Evolutionary conservation across 2,888 invertebrate species (phyloP).

Genomic region (Drosophila yooni): DNA sequence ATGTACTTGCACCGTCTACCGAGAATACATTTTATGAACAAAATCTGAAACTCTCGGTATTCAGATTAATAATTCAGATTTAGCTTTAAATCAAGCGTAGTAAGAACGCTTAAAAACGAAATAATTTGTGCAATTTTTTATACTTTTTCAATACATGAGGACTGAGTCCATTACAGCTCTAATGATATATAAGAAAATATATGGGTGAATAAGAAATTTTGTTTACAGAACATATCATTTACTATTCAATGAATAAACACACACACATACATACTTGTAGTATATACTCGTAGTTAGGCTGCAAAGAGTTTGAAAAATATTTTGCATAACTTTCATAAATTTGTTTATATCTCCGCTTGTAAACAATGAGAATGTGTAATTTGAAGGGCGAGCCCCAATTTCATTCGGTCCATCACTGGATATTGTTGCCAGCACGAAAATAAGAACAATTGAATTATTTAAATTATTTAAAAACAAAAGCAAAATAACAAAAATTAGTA

Average conservation of each 20-base stretch:
- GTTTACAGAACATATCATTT: slow-evolving; percentile 42
- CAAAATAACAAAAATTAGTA: not conserved
- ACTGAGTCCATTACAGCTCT: not conserved
- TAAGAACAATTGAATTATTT: not conserved
- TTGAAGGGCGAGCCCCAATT: slow-evolving; percentile 50
- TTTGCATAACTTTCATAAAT: slow-evolving; percentile 23
- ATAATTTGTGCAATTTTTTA: not conserved
- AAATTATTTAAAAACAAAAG: not conserved
- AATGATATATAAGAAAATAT: slow-evolving; percentile 3
- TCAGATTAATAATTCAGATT: not conserved
- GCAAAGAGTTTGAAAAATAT: slow-evolving; percentile 25
- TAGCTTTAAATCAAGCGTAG: not conserved
- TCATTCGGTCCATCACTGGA: slow-evolving; percentile 20
- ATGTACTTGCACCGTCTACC: not conserved
- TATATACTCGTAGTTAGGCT: not conserved
- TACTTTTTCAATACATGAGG: not conserved
- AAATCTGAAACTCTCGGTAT: not conserved
- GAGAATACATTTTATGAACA: not conserved
- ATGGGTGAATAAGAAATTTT: slow-evolving; percentile 4
- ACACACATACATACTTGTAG: not conserved
- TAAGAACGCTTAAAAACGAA: not conserved
- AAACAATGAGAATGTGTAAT: slow-evolving; percentile 37
- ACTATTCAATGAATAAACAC: slow-evolving; percentile 11
- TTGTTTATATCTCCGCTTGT: slow-evolving; percentile 43
- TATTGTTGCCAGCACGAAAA: slow-evolving; percentile 9